Percentiles rank a stretch among this genome's conserved stretches.
phyloP scores from a whole-genome alignment of 2,888 invertebrate genomes.

The Conops quadrifasciatus region DNA sequence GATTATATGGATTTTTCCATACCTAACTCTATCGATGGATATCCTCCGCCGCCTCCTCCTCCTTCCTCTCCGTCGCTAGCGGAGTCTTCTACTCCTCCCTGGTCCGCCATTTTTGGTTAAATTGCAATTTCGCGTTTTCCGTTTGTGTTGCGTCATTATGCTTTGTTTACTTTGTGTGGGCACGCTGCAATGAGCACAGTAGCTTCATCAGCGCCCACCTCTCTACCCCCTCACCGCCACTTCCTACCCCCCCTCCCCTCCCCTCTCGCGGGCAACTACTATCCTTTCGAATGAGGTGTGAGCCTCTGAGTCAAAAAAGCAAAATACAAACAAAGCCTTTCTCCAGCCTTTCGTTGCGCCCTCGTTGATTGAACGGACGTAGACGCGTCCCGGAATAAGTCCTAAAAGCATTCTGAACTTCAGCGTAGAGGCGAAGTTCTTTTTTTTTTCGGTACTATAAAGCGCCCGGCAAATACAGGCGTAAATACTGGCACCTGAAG shows the following conservation, averaged over 20 bases:
- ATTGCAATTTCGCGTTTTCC: slow-evolving; percentile 29
- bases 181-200: not conserved
- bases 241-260: not conserved
- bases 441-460: no score
- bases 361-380: not conserved
- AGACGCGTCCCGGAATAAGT: no score
- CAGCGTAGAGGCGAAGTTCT: no score
- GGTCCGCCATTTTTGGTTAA: slow-evolving; percentile 20
- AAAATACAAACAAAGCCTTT: not conserved
- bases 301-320: not conserved
- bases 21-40: not conserved
- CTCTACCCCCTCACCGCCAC: not conserved
- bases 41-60: no score
- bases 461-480: no score
- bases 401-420: no score
- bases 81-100: slow-evolving; percentile 15
- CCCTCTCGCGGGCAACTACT: not conserved
- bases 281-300: not conserved
- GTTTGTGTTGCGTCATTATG: not conserved
- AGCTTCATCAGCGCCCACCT: not conserved
- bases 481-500: no score
- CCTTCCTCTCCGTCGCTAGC: no score
- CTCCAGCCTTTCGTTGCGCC: not conserved
- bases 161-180: slow-evolving; percentile 22
- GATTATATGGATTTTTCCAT: slow-evolving; percentile 18